Conservation (phyloP, 2,113 vertebrate species). For the Hyperopisus bebe region DNA sequence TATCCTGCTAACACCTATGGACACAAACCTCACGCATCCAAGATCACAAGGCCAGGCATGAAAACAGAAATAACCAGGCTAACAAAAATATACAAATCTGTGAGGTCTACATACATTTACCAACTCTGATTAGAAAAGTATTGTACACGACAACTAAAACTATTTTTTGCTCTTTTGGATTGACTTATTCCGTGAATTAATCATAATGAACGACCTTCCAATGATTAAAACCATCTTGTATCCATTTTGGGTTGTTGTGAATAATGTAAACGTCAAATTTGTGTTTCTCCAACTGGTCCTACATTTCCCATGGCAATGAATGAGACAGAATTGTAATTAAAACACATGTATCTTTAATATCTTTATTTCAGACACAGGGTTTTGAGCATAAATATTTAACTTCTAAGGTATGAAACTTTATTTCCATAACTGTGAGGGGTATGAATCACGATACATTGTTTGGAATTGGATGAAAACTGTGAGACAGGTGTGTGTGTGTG, state of each 20-base stretch:
- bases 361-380: not conserved
- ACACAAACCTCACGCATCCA: not conserved
- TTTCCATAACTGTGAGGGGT: not conserved
- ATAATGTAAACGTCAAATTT: not conserved
- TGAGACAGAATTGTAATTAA: not conserved
- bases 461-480: no score
- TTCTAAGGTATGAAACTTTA: not conserved
- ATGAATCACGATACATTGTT: no score
- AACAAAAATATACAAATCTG: not conserved
- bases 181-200: not conserved
- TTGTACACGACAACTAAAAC: not conserved
- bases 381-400: not conserved
- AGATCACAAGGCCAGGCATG: not conserved
- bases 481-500: not conserved
- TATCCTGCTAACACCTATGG: not conserved
- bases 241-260: not conserved
- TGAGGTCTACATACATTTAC: not conserved
- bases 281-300: not conserved
- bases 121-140: not conserved
- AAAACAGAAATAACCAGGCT: not conserved
- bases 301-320: not conserved
- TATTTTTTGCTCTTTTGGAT: not conserved
- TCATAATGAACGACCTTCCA: not conserved
- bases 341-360: not conserved
- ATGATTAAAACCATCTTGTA: not conserved